Conservation (phyloP, 2,888 invertebrate genomes). For the Neoaliturus tenellus region DNA sequence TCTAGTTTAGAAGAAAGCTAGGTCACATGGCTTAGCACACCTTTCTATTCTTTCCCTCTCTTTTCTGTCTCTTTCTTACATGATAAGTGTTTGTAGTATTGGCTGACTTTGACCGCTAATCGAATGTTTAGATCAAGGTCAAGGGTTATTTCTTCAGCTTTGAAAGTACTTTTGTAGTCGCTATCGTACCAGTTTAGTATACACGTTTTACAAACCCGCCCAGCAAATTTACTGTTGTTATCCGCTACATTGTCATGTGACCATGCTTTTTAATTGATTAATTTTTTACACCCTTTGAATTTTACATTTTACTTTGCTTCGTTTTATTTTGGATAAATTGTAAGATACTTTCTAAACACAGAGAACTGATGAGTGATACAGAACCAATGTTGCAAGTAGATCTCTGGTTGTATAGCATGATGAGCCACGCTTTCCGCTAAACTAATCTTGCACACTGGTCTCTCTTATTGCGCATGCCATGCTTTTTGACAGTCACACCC, state of each 20-base stretch:
- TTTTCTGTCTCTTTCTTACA: conserved; percentile 48
- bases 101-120: conserved; percentile 55
- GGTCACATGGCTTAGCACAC: conserved; percentile 66
- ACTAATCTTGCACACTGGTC: conserved; percentile 60
- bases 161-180: conserved; percentile 48
- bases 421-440: conserved; percentile 64
- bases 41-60: conserved; percentile 62
- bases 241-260: conserved; percentile 66
- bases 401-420: conserved; percentile 65
- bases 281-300: neutral
- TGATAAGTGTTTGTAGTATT: conserved; percentile 53
- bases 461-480: too few species aligned
- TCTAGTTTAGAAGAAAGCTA: conserved; percentile 48
- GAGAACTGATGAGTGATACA: neutral
- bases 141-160: conserved; percentile 56
- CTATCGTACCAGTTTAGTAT: conserved; percentile 16
- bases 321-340: conserved; percentile 61
- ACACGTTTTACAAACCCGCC: conserved; percentile 16
- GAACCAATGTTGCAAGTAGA: conserved; percentile 55
- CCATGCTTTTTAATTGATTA: conserved; percentile 63
- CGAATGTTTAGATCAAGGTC: conserved; percentile 54
- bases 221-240: conserved; percentile 39
- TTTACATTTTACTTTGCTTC: conserved; percentile 73
- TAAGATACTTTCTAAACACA: neutral
- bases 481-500: conserved; percentile 65